phyloP scores from a whole-genome alignment of 2,797 vertebrate genomes.

The Siniperca obscura region DNA sequence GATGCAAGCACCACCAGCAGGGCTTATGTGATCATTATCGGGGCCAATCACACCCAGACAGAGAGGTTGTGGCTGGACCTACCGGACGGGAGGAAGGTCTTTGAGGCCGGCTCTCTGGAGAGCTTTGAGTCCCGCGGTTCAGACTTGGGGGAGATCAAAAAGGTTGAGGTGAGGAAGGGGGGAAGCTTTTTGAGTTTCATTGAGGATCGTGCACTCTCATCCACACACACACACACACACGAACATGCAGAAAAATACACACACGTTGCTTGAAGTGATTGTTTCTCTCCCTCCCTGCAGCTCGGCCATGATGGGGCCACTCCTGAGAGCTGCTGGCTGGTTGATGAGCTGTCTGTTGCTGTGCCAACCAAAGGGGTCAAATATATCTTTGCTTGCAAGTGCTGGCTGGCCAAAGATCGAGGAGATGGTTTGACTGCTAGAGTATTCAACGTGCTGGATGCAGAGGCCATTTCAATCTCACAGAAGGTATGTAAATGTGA shows the following conservation, averaged over 20 bases:
- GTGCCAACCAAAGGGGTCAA: conserved; percentile 95
- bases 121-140: conserved; percentile 89
- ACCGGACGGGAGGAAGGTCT: conserved; percentile 85
- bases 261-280: conserved; percentile 46
- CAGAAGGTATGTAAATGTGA: conserved; percentile 86
- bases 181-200: conserved; percentile 13
- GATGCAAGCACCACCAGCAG: conserved; percentile 93
- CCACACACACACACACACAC: conserved; percentile 12
- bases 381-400: conserved; percentile 93
- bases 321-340: conserved; percentile 97
- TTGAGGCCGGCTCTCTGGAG: conserved; percentile 90
- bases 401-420: conserved; percentile 97
- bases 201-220: not conserved
- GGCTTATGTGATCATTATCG: conserved; percentile 91
- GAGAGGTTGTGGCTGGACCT: conserved; percentile 93
- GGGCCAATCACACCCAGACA: conserved; percentile 85
- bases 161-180: conserved; percentile 90
- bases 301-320: conserved; percentile 95
- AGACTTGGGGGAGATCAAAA: conserved; percentile 94
- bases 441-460: conserved; percentile 93
- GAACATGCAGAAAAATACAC: conserved; percentile 38
- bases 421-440: conserved; percentile 93
- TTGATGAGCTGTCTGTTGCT: conserved; percentile 90
- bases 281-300: conserved; percentile 79
- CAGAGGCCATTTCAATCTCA: conserved; percentile 88